These are phyloP conservation scores for Lucinisca nassula DNA, from an alignment of 2,888 invertebrate species.

Conservation along the genomic window DNA sequence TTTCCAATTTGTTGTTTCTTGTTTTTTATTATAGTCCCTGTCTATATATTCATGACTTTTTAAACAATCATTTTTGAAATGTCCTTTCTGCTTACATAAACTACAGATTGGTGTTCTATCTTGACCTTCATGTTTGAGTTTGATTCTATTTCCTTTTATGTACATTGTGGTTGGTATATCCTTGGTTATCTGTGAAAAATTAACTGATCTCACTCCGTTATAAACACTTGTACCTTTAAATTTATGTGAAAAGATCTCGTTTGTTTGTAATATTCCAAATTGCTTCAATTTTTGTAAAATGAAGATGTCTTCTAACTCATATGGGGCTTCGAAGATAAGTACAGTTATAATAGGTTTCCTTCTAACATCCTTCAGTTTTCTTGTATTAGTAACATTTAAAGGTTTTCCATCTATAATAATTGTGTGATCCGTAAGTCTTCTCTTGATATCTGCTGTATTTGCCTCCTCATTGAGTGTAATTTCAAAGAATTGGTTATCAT, in stretches of 20 bases:
- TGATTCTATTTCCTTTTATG: background rate
- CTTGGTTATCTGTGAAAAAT: background rate
- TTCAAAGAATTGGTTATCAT: too few species aligned
- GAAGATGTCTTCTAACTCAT: background rate
- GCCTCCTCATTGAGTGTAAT: too few species aligned
- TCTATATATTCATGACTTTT: too few species aligned
- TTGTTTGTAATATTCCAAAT: background rate
- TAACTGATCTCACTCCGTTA: background rate
- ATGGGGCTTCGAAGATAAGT: background rate
- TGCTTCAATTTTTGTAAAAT: background rate
- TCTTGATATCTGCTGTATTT: too few species aligned
- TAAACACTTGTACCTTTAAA: background rate
- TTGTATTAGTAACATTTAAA: too few species aligned
- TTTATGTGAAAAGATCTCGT: background rate
- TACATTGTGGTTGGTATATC: background rate
- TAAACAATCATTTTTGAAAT: background rate
- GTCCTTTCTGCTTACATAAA: background rate
- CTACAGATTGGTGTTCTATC: background rate
- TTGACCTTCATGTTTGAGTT: background rate
- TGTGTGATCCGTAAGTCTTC: too few species aligned
- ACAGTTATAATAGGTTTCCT: background rate
- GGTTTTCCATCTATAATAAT: too few species aligned
- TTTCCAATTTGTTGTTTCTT: too few species aligned
- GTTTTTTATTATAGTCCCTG: too few species aligned
- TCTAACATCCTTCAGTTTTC: background rate